These are phyloP conservation scores for Dreissena polymorpha DNA, from an alignment of 1,140 invertebrate genomes.

Conservation along the genomic window DNA sequence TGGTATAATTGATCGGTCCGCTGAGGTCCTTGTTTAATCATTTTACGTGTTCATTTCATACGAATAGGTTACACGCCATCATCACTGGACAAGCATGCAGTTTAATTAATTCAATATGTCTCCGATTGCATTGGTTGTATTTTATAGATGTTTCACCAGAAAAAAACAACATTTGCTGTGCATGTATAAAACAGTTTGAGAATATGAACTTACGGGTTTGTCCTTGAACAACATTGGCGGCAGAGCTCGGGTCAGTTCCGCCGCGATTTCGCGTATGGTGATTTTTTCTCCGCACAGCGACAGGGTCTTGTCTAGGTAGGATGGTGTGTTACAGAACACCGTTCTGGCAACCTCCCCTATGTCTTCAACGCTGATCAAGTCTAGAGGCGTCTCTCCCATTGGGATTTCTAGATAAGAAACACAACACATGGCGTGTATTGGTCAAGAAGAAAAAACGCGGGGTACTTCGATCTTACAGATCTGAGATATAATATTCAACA, in stretches of 20 bases:
- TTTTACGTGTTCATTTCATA: too few relatives aligned
- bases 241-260: slow-evolving; percentile 58
- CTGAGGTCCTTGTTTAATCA: too few relatives aligned
- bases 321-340: slow-evolving; percentile 60
- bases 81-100: too few relatives aligned
- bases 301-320: slow-evolving; percentile 67
- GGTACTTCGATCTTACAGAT: too few relatives aligned
- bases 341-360: slow-evolving; percentile 65
- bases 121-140: too few relatives aligned
- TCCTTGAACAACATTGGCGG: slow-evolving; percentile 67
- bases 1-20: too few relatives aligned
- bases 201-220: slow-evolving; percentile 63
- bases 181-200: not conserved
- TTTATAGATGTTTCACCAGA: too few relatives aligned
- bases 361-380: slow-evolving; percentile 72
- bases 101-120: too few relatives aligned
- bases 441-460: too few relatives aligned
- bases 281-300: slow-evolving; percentile 73
- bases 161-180: too few relatives aligned
- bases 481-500: too few relatives aligned
- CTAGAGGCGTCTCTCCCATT: slow-evolving; percentile 69
- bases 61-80: too few relatives aligned
- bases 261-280: slow-evolving; percentile 70
- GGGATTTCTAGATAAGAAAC: slow-evolving; percentile 59
- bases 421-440: not conserved